phyloP scores from a whole-genome alignment of 2,888 invertebrate genomes.

The Graphium colonna region DNA sequence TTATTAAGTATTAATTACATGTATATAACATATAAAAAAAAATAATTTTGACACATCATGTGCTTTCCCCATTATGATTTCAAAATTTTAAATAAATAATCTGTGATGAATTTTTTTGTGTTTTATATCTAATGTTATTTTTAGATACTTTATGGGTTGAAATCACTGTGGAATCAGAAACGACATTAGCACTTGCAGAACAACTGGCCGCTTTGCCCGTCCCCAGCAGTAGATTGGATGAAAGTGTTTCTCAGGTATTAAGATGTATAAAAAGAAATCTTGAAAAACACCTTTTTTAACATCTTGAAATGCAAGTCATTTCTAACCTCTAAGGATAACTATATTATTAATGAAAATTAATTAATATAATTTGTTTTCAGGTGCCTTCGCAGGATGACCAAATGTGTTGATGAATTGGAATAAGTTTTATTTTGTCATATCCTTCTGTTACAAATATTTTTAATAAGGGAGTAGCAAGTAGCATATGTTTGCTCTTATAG shows the following conservation, averaged over 20 bases:
- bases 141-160: slow-evolving; percentile 91
- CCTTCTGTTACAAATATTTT: slow-evolving; percentile 12
- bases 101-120: too few species aligned
- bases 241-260: slow-evolving; percentile 51
- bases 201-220: slow-evolving; percentile 81
- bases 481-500: slow-evolving; percentile 8
- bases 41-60: too few species aligned
- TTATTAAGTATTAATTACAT: too few species aligned
- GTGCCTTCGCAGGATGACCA: slow-evolving; percentile 70
- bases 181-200: slow-evolving; percentile 89
- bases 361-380: slow-evolving; percentile 49
- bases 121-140: slow-evolving; percentile 37
- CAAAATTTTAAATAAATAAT: too few species aligned
- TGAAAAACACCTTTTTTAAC: too few species aligned
- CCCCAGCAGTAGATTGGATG: slow-evolving; percentile 65
- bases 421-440: slow-evolving; percentile 4
- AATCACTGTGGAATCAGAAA: slow-evolving; percentile 88
- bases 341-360: not conserved
- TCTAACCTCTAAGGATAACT: not conserved
- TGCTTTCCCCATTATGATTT: too few species aligned
- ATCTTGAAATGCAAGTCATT: too few species aligned
- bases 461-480: slow-evolving; percentile 1
- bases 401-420: slow-evolving; percentile 60
- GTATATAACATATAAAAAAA: too few species aligned
- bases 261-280: slow-evolving; percentile 2